phyloP scores from a whole-genome alignment of 2,888 invertebrate species.

The Stenotaenia linearis region DNA sequence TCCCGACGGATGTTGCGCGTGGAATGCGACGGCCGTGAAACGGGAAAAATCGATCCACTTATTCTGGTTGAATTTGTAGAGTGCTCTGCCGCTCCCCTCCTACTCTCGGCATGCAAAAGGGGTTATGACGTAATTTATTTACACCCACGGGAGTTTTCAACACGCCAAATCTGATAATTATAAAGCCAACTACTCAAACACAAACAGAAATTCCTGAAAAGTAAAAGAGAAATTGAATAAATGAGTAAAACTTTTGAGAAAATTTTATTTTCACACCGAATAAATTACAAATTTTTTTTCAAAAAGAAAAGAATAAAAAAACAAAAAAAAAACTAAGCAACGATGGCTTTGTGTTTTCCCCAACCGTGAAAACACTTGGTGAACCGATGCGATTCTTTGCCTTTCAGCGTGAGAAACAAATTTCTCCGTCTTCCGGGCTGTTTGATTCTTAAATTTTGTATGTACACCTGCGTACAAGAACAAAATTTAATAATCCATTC shows the following conservation, averaged over 20 bases:
- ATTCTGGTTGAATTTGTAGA: slow-evolving; percentile 5
- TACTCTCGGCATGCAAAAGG: background rate
- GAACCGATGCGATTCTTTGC: slow-evolving; percentile 91
- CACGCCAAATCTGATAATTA: slow-evolving; percentile 28
- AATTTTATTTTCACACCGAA: background rate
- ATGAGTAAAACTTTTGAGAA: no score
- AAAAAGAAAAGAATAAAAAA: no score
- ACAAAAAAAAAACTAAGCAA: slow-evolving; percentile 43
- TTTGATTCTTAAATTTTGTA: slow-evolving; percentile 92
- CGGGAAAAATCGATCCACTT: slow-evolving; percentile 8
- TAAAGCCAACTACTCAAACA: background rate
- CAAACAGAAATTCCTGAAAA: background rate
- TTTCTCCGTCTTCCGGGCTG: slow-evolving; percentile 87
- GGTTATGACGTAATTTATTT: slow-evolving; percentile 4
- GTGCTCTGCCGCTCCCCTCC: background rate
- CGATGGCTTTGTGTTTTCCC: slow-evolving; percentile 79
- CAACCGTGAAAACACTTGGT: slow-evolving; percentile 99
- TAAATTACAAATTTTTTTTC: no score
- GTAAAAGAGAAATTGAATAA: background rate
- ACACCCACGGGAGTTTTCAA: background rate
- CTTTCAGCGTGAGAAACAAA: slow-evolving; percentile 87
- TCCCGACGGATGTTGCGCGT: slow-evolving; percentile 26
- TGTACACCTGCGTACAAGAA: slow-evolving; percentile 69
- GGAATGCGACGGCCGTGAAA: slow-evolving; percentile 26
- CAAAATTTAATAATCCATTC: background rate